These are phyloP conservation scores for Magallana nippona DNA, from an alignment of 2,888 invertebrate genomes.

Conservation along the genomic window DNA sequence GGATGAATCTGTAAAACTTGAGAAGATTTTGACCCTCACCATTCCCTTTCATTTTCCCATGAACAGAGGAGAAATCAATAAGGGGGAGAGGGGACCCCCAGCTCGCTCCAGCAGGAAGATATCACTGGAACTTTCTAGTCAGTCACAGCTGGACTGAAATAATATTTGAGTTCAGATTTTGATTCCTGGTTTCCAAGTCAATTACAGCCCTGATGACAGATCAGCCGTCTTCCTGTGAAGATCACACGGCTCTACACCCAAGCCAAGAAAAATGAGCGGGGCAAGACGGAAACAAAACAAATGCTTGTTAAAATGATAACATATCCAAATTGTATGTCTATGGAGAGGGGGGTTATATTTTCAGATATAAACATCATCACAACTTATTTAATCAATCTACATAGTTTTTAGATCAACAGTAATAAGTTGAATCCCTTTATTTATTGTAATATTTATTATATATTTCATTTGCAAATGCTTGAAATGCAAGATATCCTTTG, in stretches of 20 bases:
- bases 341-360: too few species aligned
- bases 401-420: too few species aligned
- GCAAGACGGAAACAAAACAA: neutral
- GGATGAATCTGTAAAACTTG: neutral
- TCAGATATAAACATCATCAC: too few species aligned
- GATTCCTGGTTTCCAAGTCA: conserved; percentile 25
- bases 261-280: neutral
- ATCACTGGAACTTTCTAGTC: neutral
- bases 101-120: neutral
- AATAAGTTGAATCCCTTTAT: too few species aligned
- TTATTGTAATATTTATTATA: too few species aligned
- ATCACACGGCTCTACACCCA: neutral
- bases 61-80: conserved; percentile 8
- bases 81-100: neutral
- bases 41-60: conserved; percentile 18
- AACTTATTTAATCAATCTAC: too few species aligned
- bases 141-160: conserved; percentile 11
- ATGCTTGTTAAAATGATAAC: conserved; percentile 2
- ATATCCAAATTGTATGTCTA: neutral
- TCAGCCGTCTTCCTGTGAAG: neutral
- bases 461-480: too few species aligned
- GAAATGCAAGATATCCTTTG: too few species aligned
- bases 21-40: neutral
- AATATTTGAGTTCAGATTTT: conserved; percentile 22
- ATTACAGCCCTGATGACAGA: conserved; percentile 19